Evolutionary conservation across 2,113 vertebrate species (phyloP), one percentile per base, ranked within the genome.

Genomic region (Entelurus aequoreus): DNA sequence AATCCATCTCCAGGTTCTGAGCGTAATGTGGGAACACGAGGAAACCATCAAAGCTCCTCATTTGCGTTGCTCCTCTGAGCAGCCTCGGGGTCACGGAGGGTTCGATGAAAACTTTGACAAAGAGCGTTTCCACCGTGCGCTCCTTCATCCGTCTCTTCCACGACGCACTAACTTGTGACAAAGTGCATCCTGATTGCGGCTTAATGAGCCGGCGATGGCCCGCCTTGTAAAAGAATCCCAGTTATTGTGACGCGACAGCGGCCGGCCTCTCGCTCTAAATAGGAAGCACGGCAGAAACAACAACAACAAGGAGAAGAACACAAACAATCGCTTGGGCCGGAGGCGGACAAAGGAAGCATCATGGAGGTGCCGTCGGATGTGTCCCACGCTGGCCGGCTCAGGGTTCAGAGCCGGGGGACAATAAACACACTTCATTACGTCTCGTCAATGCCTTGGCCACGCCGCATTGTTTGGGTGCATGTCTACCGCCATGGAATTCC

Each of bases 341-440:
- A 65, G 64, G 74, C 69, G 49, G 49, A 84, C 87, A 87, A 89
- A 90, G 76, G 82, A 85, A 83, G 60, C 80, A 79, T 67, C 75
- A 77, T 69, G 69, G 65, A 90, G 89, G 87, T 85, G 83, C 81
- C 71, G 88, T 89, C 77, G 86, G 88, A 88, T 90, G 90, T 87
- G 81, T 90, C 90, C 90, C 91, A 90, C 77, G 86, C 89, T 86
- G 88, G 76, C 87, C 83, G 86, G 74, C 83, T 83, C 83, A 81
- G 84, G 75, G 90, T 90, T 91, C 87, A 87, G 81, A 88, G 83
- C 77, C 86, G 81, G 84, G 86, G 88, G 86, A 90, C 88, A 89
- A 87, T 82, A 81, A 84, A 83, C 87, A 92, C 93, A 94, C 90
- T 92, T 94, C 92, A 92, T 86, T 94, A 92, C 86, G 88, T 92